Percentiles rank a stretch among this genome's conserved stretches.
Evolutionary conservation across 2,113 vertebrate species (phyloP).

Genomic region (Leptobrachium ailaonicum): DNA sequence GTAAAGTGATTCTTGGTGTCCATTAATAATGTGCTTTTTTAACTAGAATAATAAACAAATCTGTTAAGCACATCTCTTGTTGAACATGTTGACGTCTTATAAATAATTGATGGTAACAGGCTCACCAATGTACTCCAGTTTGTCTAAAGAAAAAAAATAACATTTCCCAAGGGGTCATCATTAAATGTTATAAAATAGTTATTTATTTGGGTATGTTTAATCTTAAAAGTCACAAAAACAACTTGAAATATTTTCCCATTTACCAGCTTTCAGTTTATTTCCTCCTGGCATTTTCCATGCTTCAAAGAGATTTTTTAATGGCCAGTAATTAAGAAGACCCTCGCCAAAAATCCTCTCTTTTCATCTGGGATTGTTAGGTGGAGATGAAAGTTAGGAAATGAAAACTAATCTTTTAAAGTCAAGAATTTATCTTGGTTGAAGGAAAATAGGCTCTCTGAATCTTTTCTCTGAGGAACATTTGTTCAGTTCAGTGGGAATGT

Average conservation of each 20-base stretch:
- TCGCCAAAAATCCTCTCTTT: constrained; percentile 11
- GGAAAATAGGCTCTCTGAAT: not conserved
- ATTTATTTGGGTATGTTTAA: constrained; percentile 13
- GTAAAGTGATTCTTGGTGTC: too few relatives aligned
- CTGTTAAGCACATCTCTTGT: too few relatives aligned
- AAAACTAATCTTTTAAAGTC: not conserved
- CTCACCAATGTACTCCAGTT: too few relatives aligned
- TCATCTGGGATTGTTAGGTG: constrained; percentile 4
- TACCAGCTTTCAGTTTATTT: constrained; percentile 22
- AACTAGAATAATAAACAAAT: too few relatives aligned
- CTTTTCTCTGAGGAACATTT: too few relatives aligned
- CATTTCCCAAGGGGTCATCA: not conserved
- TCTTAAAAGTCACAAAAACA: constrained; percentile 25
- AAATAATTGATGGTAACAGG: too few relatives aligned
- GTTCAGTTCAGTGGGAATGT: too few relatives aligned
- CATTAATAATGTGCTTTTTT: too few relatives aligned
- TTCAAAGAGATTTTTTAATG: constrained; percentile 37
- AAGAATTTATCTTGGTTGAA: constrained; percentile 9
- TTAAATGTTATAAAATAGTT: constrained; percentile 5
- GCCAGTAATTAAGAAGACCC: constrained; percentile 26
- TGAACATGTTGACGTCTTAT: too few relatives aligned
- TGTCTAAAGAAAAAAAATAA: too few relatives aligned
- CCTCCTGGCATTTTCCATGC: constrained; percentile 32
- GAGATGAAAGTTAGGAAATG: constrained; percentile 29
- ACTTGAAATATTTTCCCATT: constrained; percentile 17